A percentile compares a stretch with the other conserved stretches of the same genome.
Evolutionary conservation across 2,113 vertebrate genomes (phyloP).

Genomic region (Pungitius pungitius): DNA sequence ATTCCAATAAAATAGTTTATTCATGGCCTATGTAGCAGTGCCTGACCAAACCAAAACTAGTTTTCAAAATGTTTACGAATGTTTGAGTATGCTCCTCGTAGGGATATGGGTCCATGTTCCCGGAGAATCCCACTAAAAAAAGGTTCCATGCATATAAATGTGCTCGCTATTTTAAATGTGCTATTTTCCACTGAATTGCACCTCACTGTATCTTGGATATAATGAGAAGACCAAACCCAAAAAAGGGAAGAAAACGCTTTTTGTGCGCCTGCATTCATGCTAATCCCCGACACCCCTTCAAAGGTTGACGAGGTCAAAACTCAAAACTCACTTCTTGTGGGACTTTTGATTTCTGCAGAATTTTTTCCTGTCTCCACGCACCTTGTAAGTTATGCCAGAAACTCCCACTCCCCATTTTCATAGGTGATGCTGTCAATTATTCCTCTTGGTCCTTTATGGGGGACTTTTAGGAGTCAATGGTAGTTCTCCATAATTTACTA

Average conservation of each 20-base stretch:
- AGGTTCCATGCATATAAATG: no score
- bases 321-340: neutral
- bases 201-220: neutral
- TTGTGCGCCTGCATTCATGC: neutral
- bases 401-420: neutral
- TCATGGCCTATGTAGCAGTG: neutral
- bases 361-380: neutral
- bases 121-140: no score
- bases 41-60: neutral
- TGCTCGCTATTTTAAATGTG: no score
- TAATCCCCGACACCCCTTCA: neutral
- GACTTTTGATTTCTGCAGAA: neutral
- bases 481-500: neutral
- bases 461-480: neutral
- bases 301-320: neutral
- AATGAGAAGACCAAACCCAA: neutral
- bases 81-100: neutral
- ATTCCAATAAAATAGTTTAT: neutral
- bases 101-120: no score
- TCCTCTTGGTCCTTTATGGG: slow-evolving; percentile 11
- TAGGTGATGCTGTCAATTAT: slow-evolving; percentile 7
- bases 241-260: neutral
- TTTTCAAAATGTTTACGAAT: neutral
- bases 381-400: neutral
- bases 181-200: neutral